These are phyloP conservation scores for Phaedon cochleariae DNA, from an alignment of 2,888 invertebrate species.

Conservation along the genomic window DNA sequence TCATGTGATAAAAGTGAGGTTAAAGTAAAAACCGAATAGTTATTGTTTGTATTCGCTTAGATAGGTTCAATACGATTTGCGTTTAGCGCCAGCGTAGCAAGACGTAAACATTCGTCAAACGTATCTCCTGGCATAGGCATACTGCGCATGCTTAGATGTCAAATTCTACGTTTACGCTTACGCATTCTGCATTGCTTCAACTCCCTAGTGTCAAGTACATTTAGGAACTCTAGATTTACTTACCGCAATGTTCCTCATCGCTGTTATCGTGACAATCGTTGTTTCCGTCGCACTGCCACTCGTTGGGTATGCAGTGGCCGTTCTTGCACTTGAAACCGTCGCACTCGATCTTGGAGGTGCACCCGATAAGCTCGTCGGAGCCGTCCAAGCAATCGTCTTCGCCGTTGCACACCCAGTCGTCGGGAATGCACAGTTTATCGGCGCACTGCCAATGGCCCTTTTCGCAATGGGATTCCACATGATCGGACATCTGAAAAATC, in stretches of 20 bases:
- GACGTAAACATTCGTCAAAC: too few relatives aligned
- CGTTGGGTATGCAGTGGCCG: constrained; percentile 64
- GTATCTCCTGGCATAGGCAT: too few relatives aligned
- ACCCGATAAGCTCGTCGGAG: constrained; percentile 61
- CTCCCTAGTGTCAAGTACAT: too few relatives aligned
- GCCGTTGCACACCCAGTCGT: constrained; percentile 60
- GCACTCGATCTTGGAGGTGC: constrained; percentile 63
- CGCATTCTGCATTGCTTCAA: too few relatives aligned
- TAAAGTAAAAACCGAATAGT: too few relatives aligned
- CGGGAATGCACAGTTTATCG: constrained; percentile 52
- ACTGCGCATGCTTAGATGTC: too few relatives aligned
- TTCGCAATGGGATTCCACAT: constrained; percentile 47
- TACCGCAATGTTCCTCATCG: constrained; percentile 67
- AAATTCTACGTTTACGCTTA: too few relatives aligned
- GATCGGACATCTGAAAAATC: constrained; percentile 17
- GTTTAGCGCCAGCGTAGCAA: too few relatives aligned
- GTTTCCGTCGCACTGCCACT: constrained; percentile 67
- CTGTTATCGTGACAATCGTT: constrained; percentile 68
- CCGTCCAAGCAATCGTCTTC: constrained; percentile 59
- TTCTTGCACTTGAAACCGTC: constrained; percentile 70
- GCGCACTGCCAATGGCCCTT: constrained; percentile 56
- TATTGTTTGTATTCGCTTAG: too few relatives aligned
- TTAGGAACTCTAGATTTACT: too few relatives aligned
- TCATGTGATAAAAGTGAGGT: too few relatives aligned
- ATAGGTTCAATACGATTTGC: too few relatives aligned